Base-by-base conservation (phyloP, 2,797 vertebrate genomes). In the Cephalopachus bancanus region DNA sequence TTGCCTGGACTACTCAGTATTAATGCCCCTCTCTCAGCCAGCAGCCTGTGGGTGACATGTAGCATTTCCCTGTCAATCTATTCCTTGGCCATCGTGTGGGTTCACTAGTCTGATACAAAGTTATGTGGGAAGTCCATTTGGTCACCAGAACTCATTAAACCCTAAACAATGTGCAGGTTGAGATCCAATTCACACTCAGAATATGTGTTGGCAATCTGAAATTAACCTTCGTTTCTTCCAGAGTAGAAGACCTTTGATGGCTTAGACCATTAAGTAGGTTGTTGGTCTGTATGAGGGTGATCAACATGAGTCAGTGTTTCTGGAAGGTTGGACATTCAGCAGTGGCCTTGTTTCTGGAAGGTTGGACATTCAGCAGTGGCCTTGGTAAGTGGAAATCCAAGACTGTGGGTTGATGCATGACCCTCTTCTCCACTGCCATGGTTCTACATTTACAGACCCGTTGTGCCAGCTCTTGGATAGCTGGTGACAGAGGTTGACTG, bases 151-250 rank as follows among this genome's bases (percentile, higher is more conserved):
- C 9, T 57, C 16, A 59, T 33, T 74, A 79, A 83, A 22, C 53
- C 26, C 8, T 62, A 60, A 33, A 57, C 65, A 87, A 93, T 26
- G 51, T 88, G 9, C 10, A 44, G 19, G 33, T 30, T 72, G 4
- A 92, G 8, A 33, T 83, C 26, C 72, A 37, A 67, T 20, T 94
- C 8, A 95, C 3, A 86, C 9, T 55, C 44, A 22, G 15, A 78
- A 49, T 91, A 81, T 60, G 33, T 65, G 15, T 74, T 81, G 53
- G 30, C 12, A 94, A 90, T 79, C 87, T 19, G 49, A 65, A 95
- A 84, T 93, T 12, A 91, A 89, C 76, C 55, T 65, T 76, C 55
- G 55, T 80, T 89, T 10, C 44, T 94, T 81, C 64, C n/a, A 57
- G 74, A 24, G 30, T 30, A 93, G 44, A 83, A 86, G 33, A 14